Evolutionary conservation across 2,888 invertebrate genomes (phyloP).

Genomic region (Drosophila falleni): DNA sequence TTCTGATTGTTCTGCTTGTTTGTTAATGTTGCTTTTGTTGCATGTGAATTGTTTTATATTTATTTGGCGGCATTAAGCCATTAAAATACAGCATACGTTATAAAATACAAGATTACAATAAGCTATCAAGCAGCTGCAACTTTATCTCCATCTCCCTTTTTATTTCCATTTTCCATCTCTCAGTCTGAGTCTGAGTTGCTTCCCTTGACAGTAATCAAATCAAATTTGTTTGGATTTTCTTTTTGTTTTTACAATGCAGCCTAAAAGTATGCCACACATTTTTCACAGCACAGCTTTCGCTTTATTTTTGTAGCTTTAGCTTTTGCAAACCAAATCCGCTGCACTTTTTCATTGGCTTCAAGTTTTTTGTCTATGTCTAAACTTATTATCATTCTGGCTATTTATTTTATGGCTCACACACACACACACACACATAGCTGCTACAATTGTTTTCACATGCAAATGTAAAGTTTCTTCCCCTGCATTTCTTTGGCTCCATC

Average conservation of each 20-base stretch:
- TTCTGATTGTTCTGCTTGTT: not conserved
- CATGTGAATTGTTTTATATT: slow-evolving; percentile 76
- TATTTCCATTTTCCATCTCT: not conserved
- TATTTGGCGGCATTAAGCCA: slow-evolving; percentile 71
- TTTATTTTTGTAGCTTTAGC: slow-evolving; percentile 8
- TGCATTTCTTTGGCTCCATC: slow-evolving; percentile 10
- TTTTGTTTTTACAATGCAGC: slow-evolving; percentile 57
- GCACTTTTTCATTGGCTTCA: slow-evolving; percentile 77
- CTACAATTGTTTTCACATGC: slow-evolving; percentile 77
- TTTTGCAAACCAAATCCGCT: slow-evolving; percentile 72
- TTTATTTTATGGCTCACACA: slow-evolving; percentile 70
- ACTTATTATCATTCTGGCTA: slow-evolving; percentile 76
- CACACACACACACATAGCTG: slow-evolving; percentile 25
- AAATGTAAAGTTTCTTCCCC: slow-evolving; percentile 48
- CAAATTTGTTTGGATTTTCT: slow-evolving; percentile 70
- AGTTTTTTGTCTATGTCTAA: slow-evolving; percentile 76
- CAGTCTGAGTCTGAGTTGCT: slow-evolving; percentile 12
- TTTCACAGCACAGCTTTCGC: slow-evolving; percentile 66
- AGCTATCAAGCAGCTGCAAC: slow-evolving; percentile 53
- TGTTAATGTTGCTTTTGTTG: slow-evolving; percentile 20
- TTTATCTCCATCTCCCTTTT: slow-evolving; percentile 15
- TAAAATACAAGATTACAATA: slow-evolving; percentile 37
- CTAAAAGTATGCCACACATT: slow-evolving; percentile 75
- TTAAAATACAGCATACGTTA: slow-evolving; percentile 64
- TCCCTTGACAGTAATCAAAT: slow-evolving; percentile 62